These are phyloP conservation scores for Carassius auratus DNA, from an alignment of 2,113 vertebrate species.

Conservation along the genomic window DNA sequence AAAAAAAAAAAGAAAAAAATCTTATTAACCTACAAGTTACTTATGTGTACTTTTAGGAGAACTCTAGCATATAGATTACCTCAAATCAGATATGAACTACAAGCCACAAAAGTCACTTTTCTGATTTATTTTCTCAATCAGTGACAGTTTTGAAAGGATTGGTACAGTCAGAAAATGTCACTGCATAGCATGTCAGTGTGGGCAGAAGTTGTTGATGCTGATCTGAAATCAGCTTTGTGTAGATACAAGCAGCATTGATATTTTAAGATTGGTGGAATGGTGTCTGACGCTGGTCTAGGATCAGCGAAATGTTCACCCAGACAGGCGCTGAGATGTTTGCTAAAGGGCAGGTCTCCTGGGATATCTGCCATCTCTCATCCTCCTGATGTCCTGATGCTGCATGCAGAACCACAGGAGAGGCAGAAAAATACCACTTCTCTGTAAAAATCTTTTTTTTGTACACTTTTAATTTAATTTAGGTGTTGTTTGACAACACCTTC, in stretches of 20 bases:
- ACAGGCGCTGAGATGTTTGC: neutral
- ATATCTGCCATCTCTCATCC: conserved; percentile 36
- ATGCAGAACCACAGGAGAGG: neutral
- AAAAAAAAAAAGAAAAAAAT: too few relatives aligned
- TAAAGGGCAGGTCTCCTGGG: conserved; percentile 45
- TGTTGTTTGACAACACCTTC: neutral
- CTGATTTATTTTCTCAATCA: neutral
- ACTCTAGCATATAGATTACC: neutral
- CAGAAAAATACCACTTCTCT: neutral
- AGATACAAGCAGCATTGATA: neutral
- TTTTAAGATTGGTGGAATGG: neutral
- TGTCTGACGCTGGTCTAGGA: neutral
- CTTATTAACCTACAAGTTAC: too few relatives aligned
- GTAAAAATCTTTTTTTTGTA: neutral
- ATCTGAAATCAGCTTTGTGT: conserved; percentile 1
- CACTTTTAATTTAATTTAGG: neutral
- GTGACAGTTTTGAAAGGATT: conserved; percentile 11
- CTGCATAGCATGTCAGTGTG: neutral
- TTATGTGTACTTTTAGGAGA: too few relatives aligned
- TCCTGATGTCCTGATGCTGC: conserved; percentile 1
- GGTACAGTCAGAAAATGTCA: conserved; percentile 25
- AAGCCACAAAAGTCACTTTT: neutral
- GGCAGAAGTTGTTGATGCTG: conserved; percentile 29
- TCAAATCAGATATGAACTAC: neutral
- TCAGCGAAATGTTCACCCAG: neutral